Base-by-base conservation (phyloP, 1,140 invertebrate species). In the Heliconius melpomene region DNA sequence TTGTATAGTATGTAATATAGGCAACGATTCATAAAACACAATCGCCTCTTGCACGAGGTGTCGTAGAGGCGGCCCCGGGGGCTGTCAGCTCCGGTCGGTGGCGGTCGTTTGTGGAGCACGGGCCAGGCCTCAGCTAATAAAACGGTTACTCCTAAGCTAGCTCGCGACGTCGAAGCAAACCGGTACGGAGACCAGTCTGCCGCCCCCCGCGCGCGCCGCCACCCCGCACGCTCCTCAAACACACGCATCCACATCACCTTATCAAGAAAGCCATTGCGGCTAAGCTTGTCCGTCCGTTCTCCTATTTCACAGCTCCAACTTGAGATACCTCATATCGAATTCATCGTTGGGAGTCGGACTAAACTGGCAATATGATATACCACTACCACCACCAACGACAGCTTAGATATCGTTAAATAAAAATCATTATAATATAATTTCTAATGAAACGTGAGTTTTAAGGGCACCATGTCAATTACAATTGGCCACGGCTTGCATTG, bases 141-240 rank as follows among this genome's bases (percentile, higher is more conserved):
- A 93, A 93, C 92, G 88, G 90, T 93, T 91, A 90, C 88, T 90
- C 88, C 89, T 91, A 90, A 91, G 89, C 86, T 84, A 86, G 79
- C 89, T 85, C 85, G 79, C 90, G 86, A 90, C 84, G 89, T 88
- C 83, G 91, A 91, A 81, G 87, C 85, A 91, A 94, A 94, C 92
- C 92, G 92, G 93, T 93, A 89, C 86, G 85, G 82, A 81, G 90
- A 93, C 93, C 91, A 90, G 91, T 92, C 89, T 77, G 83, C 76
- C 77, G 79, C 81, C 83, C 86, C 83, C 80, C 84, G 73, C 82
- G 74, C 80, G 32, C 75, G 46, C 52, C 66, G 32, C 82, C 78
- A 77, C 86, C 83, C 86, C 87, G 83, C 88, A 83, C 82, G 79
- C 89, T 88, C 91, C 89, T 91, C 88, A 91, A 83, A 92, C 87